Conservation (phyloP, 2,113 vertebrate species). For the Elaphurus davidianus region DNA sequence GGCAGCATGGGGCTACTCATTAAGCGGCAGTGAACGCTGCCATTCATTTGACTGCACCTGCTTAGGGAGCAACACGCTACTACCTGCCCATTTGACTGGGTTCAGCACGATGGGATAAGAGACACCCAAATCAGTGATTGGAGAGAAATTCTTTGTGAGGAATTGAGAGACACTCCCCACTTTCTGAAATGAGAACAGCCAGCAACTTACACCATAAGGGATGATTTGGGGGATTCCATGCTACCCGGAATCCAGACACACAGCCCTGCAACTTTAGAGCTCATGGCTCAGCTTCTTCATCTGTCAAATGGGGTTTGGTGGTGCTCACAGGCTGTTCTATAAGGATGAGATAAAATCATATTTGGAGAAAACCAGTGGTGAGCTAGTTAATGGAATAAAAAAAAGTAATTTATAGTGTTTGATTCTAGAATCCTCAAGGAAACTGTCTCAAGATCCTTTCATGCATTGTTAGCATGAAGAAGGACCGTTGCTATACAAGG, state of each 20-base stretch:
- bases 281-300: neutral
- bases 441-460: neutral
- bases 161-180: neutral
- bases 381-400: neutral
- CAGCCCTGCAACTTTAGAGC: neutral
- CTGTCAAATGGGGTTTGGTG: neutral
- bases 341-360: neutral
- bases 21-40: neutral
- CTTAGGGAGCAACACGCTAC: neutral
- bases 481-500: neutral
- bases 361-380: neutral
- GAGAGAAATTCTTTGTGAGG: neutral
- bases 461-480: neutral
- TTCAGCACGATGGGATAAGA: neutral
- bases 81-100: neutral
- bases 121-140: neutral
- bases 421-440: neutral
- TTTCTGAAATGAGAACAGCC: neutral
- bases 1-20: constrained; percentile 53
- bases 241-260: neutral
- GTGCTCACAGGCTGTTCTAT: neutral
- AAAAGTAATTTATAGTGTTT: neutral
- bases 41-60: constrained; percentile 57
- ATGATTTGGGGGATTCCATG: neutral
- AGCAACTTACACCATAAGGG: rapidly evolving